Evolutionary conservation across 2,888 invertebrate genomes (phyloP).

Genomic region (Tetropium fuscum): DNA sequence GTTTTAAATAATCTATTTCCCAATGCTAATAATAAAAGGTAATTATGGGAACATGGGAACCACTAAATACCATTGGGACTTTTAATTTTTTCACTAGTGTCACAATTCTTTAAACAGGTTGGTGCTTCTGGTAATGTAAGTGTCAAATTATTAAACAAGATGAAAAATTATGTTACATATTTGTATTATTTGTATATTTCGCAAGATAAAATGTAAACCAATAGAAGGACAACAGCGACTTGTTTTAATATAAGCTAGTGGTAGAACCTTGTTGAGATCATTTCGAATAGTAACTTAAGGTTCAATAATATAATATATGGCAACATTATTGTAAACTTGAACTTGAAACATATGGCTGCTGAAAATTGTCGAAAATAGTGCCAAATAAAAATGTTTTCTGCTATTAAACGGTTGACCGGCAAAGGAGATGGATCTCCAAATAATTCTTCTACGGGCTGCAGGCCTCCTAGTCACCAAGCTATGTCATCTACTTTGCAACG

Average conservation of each 20-base stretch:
- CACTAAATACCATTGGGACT: slow-evolving; percentile 1
- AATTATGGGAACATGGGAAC: no score
- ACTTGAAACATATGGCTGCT: slow-evolving; percentile 37
- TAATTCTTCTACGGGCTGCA: slow-evolving; percentile 67
- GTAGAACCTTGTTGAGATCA: no score
- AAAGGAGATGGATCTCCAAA: slow-evolving; percentile 73
- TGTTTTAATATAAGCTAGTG: no score
- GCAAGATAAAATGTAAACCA: not conserved
- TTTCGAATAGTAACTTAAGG: not conserved
- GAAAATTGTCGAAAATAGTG: slow-evolving; percentile 11
- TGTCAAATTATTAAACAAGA: not conserved
- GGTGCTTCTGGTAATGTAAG: not conserved
- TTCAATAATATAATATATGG: no score
- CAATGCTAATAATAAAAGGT: no score
- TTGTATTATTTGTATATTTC: not conserved
- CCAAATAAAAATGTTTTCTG: slow-evolving; percentile 76
- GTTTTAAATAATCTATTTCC: no score
- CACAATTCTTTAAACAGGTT: not conserved
- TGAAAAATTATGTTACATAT: not conserved
- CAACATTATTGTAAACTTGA: no score
- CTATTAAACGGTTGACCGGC: slow-evolving; percentile 79
- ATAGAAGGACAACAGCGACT: not conserved
- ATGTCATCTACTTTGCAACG: slow-evolving; percentile 90
- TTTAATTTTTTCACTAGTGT: not conserved
- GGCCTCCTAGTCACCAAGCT: slow-evolving; percentile 73